These are phyloP conservation scores for Heliconius eleuchia DNA, from an alignment of 1,140 invertebrate genomes.

Conservation along the genomic window DNA sequence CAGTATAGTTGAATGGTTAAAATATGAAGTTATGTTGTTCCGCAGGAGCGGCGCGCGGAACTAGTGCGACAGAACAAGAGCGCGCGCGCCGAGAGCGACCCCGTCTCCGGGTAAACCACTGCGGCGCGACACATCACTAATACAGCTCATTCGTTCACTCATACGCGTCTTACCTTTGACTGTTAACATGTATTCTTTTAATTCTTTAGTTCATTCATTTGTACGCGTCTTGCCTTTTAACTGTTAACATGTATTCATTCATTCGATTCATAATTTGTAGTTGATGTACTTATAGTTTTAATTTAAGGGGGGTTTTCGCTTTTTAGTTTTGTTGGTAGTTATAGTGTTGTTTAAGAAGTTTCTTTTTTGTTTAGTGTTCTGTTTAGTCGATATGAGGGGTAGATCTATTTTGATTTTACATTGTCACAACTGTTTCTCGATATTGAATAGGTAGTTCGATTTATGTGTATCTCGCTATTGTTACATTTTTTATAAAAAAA, in stretches of 20 bases:
- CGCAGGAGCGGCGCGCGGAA: conserved; percentile 92
- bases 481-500: neutral
- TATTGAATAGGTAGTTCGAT: neutral
- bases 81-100: conserved; percentile 72
- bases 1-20: too few species aligned
- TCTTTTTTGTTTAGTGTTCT: neutral
- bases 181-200: neutral
- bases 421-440: neutral
- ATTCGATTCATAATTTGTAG: neutral
- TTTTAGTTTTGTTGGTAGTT: neutral
- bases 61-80: conserved; percentile 93
- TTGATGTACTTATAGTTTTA: conserved; percentile 1
- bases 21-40: too few species aligned
- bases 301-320: conserved; percentile 8
- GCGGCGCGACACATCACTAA: neutral
- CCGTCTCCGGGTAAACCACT: conserved; percentile 50
- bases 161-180: neutral
- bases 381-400: conserved; percentile 1
- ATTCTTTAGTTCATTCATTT: neutral
- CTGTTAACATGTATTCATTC: neutral
- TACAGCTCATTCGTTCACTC: neutral
- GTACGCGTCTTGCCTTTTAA: neutral
- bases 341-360: neutral
- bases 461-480: neutral
- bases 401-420: neutral